Percentiles rank a stretch among this genome's conserved stretches.
Evolutionary conservation across 1,140 invertebrate genomes (phyloP).

Genomic region (Coenobita brevimanus): DNA sequence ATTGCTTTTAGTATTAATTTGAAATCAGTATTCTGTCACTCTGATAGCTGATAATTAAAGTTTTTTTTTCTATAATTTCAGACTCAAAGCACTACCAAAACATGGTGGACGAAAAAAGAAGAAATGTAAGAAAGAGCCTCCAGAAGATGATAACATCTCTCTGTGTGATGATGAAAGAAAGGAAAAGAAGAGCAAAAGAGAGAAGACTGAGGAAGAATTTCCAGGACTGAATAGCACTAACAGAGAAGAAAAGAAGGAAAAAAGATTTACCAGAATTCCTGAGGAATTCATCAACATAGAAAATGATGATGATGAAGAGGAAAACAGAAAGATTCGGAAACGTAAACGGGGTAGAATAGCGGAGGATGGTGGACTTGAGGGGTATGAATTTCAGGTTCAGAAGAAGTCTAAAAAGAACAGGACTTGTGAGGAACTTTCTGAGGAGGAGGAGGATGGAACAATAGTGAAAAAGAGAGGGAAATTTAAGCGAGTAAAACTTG

Average conservation of each 20-base stretch:
- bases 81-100: constrained; percentile 19
- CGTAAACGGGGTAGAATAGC: neutral
- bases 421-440: neutral
- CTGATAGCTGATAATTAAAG: no score
- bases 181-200: constrained; percentile 6
- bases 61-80: constrained; percentile 26
- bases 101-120: neutral
- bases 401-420: constrained; percentile 9
- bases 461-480: neutral
- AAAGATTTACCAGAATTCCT: neutral
- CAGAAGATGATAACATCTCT: no score
- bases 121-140: no score
- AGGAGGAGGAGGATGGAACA: neutral
- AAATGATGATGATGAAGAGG: neutral
- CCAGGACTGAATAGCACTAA: neutral
- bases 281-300: constrained; percentile 1
- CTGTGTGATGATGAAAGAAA: constrained; percentile 7
- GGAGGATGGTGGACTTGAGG: neutral
- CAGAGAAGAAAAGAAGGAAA: neutral
- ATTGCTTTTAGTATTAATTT: no score
- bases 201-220: neutral
- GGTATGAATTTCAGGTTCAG: neutral
- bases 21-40: no score
- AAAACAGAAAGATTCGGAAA: constrained; percentile 27
- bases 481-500: neutral